These are phyloP conservation scores for Callaeas wilsoni DNA, from an alignment of 2,113 vertebrate genomes.

Conservation along the genomic window DNA sequence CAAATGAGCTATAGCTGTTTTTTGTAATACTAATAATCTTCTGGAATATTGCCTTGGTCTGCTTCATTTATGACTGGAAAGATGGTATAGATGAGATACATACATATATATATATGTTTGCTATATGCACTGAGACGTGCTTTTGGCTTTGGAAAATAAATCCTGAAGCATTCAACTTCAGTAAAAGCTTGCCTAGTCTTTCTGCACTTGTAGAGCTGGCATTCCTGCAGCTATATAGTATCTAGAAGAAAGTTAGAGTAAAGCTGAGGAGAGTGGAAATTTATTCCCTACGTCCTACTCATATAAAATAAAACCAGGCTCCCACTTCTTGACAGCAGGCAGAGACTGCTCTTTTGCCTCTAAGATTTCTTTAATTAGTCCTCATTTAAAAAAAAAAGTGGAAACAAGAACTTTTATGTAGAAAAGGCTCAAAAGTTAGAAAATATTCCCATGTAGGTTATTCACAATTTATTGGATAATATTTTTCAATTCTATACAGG, in stretches of 20 bases:
- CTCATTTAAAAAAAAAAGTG: neutral
- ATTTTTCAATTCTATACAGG: neutral
- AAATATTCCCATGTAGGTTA: neutral
- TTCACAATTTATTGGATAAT: neutral
- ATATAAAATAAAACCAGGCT: neutral
- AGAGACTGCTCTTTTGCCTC: neutral
- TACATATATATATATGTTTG: neutral
- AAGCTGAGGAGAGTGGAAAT: neutral
- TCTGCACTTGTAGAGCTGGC: neutral
- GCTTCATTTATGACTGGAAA: constrained; percentile 2
- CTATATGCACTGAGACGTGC: neutral
- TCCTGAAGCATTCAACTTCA: neutral
- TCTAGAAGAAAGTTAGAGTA: neutral
- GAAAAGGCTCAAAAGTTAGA: neutral
- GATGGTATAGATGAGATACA: neutral
- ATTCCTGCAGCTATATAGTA: neutral
- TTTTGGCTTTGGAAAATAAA: constrained; percentile 3
- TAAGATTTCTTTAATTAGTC: neutral
- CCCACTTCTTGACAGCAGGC: neutral
- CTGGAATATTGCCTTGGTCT: neutral
- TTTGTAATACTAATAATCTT: constrained; percentile 10
- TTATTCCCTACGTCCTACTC: neutral
- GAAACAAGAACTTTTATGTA: neutral
- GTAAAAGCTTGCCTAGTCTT: neutral
- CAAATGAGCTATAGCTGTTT: neutral